Conservation (phyloP, 1,140 invertebrate species). For the Chironomus striatipennis region DNA sequence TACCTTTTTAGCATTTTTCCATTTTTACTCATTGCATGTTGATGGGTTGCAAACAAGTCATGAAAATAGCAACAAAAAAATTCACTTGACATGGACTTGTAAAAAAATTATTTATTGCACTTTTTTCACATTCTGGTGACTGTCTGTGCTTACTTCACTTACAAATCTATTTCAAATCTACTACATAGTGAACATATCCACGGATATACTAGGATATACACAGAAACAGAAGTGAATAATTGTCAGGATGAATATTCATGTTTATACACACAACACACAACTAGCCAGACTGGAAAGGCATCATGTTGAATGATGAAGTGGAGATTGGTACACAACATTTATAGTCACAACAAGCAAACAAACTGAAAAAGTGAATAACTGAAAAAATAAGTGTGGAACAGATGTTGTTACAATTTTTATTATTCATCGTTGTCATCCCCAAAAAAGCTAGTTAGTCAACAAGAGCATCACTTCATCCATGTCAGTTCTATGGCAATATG, state of each 20-base stretch:
- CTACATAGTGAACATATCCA: background rate
- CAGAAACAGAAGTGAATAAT: background rate
- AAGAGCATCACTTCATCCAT: too few relatives aligned
- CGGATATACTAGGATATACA: background rate
- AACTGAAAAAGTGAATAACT: too few relatives aligned
- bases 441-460: too few relatives aligned
- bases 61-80: background rate
- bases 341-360: background rate
- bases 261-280: too few relatives aligned
- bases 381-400: background rate
- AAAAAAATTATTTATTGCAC: slow-evolving; percentile 11
- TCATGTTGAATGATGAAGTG: slow-evolving; percentile 7
- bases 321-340: background rate
- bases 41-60: background rate
- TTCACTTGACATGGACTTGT: background rate
- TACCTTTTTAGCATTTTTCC: background rate
- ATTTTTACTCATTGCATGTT: background rate
- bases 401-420: background rate
- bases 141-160: background rate
- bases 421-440: background rate
- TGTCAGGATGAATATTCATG: background rate
- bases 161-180: background rate
- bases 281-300: background rate
- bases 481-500: too few relatives aligned
- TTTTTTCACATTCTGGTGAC: too few relatives aligned